phyloP scores from a whole-genome alignment of 92 coral and sea anemone genomes.

The Siderastrea siderea region DNA sequence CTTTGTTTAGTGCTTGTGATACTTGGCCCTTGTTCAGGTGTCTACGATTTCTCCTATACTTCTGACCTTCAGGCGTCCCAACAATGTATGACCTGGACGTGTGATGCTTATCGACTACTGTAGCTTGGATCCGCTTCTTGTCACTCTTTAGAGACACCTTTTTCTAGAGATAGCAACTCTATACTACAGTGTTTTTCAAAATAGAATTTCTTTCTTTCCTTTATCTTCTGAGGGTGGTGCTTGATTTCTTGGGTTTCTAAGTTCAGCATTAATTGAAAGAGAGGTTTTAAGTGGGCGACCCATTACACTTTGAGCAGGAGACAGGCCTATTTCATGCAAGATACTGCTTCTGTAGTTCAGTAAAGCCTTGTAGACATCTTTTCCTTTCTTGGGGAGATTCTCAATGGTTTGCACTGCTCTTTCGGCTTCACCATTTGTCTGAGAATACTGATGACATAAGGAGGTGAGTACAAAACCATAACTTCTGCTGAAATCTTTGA shows the following conservation, averaged over 20 bases:
- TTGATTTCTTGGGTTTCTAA: constrained; percentile 15
- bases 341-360: constrained; percentile 54
- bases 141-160: too few relatives aligned
- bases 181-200: too few relatives aligned
- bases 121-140: too few relatives aligned
- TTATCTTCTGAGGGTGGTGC: constrained; percentile 12
- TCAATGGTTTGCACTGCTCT: constrained; percentile 45
- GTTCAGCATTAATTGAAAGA: constrained; percentile 35
- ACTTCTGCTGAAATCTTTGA: not conserved
- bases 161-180: too few relatives aligned
- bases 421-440: constrained; percentile 41
- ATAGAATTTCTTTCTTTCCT: constrained; percentile 8
- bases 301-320: constrained; percentile 20
- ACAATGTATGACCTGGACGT: too few relatives aligned
- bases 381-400: constrained; percentile 27
- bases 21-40: too few relatives aligned
- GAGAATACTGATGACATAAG: constrained; percentile 37
- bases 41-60: too few relatives aligned
- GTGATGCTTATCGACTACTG: too few relatives aligned
- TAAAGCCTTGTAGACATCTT: not conserved
- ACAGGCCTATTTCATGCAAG: constrained; percentile 29
- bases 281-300: constrained; percentile 20
- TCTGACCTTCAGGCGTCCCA: too few relatives aligned
- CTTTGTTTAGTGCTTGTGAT: too few relatives aligned
- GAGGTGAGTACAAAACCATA: constrained; percentile 18